phyloP scores from a whole-genome alignment of 2,888 invertebrate species.

The Habroteleia sp. region DNA sequence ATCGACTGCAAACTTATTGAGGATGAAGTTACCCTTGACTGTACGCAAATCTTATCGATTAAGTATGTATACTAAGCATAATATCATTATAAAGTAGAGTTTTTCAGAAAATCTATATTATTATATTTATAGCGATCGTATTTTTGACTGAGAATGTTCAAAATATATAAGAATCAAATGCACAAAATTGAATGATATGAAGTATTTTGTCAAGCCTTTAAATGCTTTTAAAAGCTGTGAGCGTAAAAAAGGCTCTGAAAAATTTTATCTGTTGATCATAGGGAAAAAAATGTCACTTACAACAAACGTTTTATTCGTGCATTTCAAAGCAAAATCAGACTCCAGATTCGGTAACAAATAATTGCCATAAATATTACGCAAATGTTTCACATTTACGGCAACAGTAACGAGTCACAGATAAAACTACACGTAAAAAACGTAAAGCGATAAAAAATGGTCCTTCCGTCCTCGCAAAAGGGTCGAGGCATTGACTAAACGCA shows the following conservation, averaged over 20 bases:
- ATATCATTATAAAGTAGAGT: conserved; percentile 34
- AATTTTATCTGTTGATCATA: too few relatives aligned
- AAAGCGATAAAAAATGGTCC: conserved; percentile 51
- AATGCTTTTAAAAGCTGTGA: too few relatives aligned
- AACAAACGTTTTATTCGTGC: too few relatives aligned
- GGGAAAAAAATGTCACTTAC: too few relatives aligned
- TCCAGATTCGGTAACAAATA: conserved; percentile 27
- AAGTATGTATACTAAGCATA: conserved; percentile 36
- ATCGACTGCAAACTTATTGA: conserved; percentile 46
- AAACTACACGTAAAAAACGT: conserved; percentile 40
- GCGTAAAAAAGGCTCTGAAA: too few relatives aligned
- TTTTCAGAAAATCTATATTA: too few relatives aligned
- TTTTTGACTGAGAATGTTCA: too few relatives aligned
- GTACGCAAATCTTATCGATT: conserved; percentile 51
- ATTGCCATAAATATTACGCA: conserved; percentile 46
- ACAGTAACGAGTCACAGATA: conserved; percentile 40
- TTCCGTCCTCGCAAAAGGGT: conserved; percentile 38
- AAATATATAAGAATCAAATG: too few relatives aligned
- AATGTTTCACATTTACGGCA: conserved; percentile 30
- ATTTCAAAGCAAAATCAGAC: conserved; percentile 1
- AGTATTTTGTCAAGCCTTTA: too few relatives aligned
- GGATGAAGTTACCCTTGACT: conserved; percentile 40
- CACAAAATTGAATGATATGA: too few relatives aligned
- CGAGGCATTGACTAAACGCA: conserved; percentile 54
- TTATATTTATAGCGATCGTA: conserved; percentile 17